Percentiles rank a stretch among this genome's conserved stretches.
Evolutionary conservation across 2,797 vertebrate species (phyloP).

Genomic region (Anomalospiza imberbis): DNA sequence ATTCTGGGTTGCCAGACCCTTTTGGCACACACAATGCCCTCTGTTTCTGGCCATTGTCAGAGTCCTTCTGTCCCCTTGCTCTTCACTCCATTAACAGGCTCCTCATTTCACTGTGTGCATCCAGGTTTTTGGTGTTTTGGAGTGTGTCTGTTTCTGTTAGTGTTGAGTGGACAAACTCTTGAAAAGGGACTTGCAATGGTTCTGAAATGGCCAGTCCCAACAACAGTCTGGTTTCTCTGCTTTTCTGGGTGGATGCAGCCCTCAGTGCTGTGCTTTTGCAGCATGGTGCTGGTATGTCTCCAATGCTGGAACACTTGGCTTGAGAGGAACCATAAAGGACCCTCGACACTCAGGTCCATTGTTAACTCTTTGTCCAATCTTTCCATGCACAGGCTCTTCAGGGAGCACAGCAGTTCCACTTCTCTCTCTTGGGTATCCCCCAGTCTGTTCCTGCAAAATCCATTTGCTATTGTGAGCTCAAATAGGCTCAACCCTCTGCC

Average conservation of each 20-base stretch:
- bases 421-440: neutral
- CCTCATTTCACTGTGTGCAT: neutral
- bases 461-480: neutral
- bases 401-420: neutral
- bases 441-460: neutral
- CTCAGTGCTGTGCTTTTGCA: neutral
- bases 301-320: neutral
- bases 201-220: neutral
- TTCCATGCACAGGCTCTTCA: neutral
- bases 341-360: neutral
- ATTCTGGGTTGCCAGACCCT: neutral
- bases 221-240: fast-evolving
- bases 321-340: neutral
- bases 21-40: neutral
- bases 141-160: neutral
- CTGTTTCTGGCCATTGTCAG: neutral
- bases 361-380: neutral
- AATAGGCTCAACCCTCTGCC: neutral
- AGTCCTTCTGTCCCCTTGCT: neutral
- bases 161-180: neutral
- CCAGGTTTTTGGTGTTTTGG: neutral
- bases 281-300: neutral
- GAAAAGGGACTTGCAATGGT: neutral
- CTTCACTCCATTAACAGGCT: neutral
- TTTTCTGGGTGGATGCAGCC: neutral